Percentiles rank a stretch among this genome's conserved stretches.
Evolutionary conservation across 2,888 invertebrate genomes (phyloP).

Genomic region (Macaria liturata): DNA sequence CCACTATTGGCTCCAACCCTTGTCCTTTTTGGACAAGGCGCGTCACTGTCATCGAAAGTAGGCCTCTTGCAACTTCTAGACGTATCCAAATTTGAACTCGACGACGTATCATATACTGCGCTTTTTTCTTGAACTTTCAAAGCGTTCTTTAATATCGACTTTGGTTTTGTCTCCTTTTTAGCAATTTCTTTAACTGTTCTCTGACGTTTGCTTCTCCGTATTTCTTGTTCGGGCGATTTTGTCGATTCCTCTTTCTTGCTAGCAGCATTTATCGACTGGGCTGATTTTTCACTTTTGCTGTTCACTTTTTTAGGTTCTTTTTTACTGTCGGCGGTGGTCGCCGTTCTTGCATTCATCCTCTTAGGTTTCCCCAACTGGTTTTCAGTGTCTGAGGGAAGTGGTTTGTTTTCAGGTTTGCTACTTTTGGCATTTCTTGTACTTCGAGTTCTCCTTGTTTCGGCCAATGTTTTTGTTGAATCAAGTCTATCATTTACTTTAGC

Average conservation of each 20-base stretch:
- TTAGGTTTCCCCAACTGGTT: slow-evolving; percentile 23
- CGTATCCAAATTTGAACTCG: slow-evolving; percentile 53
- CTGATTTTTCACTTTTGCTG: slow-evolving; percentile 11
- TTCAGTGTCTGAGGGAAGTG: slow-evolving; percentile 25
- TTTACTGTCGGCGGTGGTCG: slow-evolving; percentile 24
- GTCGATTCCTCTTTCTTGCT: slow-evolving; percentile 16
- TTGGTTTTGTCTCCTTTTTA: slow-evolving; percentile 19
- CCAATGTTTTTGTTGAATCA: slow-evolving; percentile 11
- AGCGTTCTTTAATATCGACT: slow-evolving; percentile 43
- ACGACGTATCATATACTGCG: slow-evolving; percentile 57
- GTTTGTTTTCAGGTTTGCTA: slow-evolving; percentile 26
- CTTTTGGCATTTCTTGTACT: slow-evolving; percentile 43
- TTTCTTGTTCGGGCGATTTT: slow-evolving; percentile 42
- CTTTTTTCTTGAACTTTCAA: slow-evolving; percentile 51
- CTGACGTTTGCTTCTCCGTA: slow-evolving; percentile 61
- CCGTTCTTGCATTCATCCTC: slow-evolving; percentile 26
- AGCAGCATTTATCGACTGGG: not conserved
- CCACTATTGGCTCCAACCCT: slow-evolving; percentile 33
- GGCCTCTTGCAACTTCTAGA: slow-evolving; percentile 52
- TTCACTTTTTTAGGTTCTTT: slow-evolving; percentile 19
- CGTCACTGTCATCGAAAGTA: slow-evolving; percentile 39
- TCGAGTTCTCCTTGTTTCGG: slow-evolving; percentile 33
- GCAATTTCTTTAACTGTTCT: slow-evolving; percentile 29
- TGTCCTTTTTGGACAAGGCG: slow-evolving; percentile 52
- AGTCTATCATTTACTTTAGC: slow-evolving; percentile 13